phyloP scores from a whole-genome alignment of 2,113 vertebrate genomes.

The Gallinago media region DNA sequence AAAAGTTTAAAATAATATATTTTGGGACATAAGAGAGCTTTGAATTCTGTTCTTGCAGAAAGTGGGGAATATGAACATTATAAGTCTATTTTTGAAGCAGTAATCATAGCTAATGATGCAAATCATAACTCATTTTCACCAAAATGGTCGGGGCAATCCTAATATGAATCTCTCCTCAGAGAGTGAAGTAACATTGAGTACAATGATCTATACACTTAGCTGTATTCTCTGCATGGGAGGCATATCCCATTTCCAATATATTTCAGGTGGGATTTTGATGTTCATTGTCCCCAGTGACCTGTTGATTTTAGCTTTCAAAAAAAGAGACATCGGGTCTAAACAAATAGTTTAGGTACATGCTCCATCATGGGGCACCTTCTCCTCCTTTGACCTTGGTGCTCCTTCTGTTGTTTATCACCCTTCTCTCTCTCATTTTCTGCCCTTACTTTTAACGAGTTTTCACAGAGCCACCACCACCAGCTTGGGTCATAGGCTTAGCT shows the following conservation, averaged over 20 bases:
- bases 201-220: not conserved
- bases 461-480: not conserved
- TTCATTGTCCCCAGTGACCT: not conserved
- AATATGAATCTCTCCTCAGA: not conserved
- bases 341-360: not conserved
- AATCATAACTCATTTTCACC: conserved; percentile 6
- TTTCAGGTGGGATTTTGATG: not conserved
- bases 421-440: not conserved
- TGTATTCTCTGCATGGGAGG: not conserved
- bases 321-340: not conserved
- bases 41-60: not conserved
- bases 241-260: not conserved
- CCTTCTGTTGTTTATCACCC: not conserved
- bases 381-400: not conserved
- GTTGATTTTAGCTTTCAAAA: not conserved
- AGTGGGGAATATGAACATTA: not conserved
- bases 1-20: not conserved
- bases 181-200: not conserved
- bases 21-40: not conserved
- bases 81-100: not conserved
- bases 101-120: not conserved
- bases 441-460: not conserved
- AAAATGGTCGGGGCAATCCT: not conserved
- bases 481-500: not conserved
- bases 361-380: rapidly evolving